Percentiles rank a stretch among this genome's conserved stretches.
Conservation (phyloP, 2,113 vertebrate genomes). For the Melanerpes aurifrons region DNA sequence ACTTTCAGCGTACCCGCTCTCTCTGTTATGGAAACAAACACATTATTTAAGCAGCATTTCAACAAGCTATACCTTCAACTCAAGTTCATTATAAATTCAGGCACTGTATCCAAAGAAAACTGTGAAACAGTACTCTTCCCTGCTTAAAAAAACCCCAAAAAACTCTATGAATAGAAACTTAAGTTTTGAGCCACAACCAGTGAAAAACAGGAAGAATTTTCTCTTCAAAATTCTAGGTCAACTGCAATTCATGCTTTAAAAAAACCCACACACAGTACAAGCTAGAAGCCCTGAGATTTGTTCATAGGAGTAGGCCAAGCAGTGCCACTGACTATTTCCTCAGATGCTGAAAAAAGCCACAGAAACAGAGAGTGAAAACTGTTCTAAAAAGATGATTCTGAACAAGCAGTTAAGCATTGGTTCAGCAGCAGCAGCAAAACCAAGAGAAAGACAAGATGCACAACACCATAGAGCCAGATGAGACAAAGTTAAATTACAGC, state of each 20-base stretch:
- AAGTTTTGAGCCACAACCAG: not conserved
- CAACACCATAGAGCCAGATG: not conserved
- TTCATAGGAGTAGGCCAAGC: not conserved
- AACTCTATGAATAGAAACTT: not conserved
- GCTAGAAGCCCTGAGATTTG: not conserved
- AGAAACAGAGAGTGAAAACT: not conserved
- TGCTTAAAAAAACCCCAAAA: not conserved
- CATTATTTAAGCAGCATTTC: not conserved
- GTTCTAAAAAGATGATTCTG: not conserved
- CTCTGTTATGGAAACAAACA: not conserved
- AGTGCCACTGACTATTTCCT: not conserved
- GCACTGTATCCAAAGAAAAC: not conserved
- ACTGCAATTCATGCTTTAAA: not conserved
- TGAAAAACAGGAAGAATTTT: not conserved
- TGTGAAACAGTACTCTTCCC: not conserved
- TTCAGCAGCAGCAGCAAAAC: slow-evolving; percentile 7
- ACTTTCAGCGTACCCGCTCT: not conserved
- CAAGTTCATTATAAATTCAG: not conserved
- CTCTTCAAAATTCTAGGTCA: not conserved
- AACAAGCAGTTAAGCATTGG: not conserved
- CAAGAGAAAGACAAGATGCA: not conserved
- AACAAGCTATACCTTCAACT: not conserved
- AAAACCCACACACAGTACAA: not conserved
- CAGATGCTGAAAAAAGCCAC: not conserved
- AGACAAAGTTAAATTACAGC: not conserved